Percentiles rank a stretch among this genome's conserved stretches.
These are phyloP conservation scores for Reinhardtius hippoglossoides DNA, from an alignment of 2,113 vertebrate species.

Conservation along the genomic window DNA sequence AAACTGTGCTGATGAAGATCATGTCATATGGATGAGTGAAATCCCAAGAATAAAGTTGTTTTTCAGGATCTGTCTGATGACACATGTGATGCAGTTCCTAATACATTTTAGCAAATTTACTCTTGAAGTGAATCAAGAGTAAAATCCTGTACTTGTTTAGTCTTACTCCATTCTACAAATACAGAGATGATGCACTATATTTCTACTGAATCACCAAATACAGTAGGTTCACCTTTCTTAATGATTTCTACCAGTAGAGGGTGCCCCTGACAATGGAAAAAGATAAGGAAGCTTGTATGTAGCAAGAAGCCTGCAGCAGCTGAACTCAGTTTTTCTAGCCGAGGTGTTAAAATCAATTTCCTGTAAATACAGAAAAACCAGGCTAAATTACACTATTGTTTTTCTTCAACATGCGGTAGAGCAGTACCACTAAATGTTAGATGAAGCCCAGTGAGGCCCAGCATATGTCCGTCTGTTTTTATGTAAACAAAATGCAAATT, in stretches of 20 bases:
- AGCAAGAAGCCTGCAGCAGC: neutral
- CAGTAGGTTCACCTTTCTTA: neutral
- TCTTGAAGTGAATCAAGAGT: too few relatives aligned
- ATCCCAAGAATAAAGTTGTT: too few relatives aligned
- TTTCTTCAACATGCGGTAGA: neutral
- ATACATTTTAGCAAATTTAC: too few relatives aligned
- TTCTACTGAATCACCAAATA: too few relatives aligned
- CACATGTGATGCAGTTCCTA: too few relatives aligned
- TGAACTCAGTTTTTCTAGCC: slow-evolving; percentile 13
- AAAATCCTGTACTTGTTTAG: too few relatives aligned
- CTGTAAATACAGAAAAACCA: slow-evolving; percentile 11
- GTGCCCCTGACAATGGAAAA: neutral
- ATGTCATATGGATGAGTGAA: too few relatives aligned
- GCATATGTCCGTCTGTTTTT: neutral
- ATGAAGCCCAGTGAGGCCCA: neutral
- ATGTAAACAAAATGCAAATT: neutral
- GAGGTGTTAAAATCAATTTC: slow-evolving; percentile 13
- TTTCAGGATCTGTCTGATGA: too few relatives aligned
- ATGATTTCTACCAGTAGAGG: slow-evolving; percentile 22
- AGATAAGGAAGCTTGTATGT: neutral
- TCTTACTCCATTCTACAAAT: too few relatives aligned
- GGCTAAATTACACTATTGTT: neutral
- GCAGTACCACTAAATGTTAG: neutral
- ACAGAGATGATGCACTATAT: too few relatives aligned
- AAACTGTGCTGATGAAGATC: too few relatives aligned